A percentile compares a stretch with the other conserved stretches of the same genome.
phyloP scores from a whole-genome alignment of 1,140 invertebrate species.

The Delia radicum region DNA sequence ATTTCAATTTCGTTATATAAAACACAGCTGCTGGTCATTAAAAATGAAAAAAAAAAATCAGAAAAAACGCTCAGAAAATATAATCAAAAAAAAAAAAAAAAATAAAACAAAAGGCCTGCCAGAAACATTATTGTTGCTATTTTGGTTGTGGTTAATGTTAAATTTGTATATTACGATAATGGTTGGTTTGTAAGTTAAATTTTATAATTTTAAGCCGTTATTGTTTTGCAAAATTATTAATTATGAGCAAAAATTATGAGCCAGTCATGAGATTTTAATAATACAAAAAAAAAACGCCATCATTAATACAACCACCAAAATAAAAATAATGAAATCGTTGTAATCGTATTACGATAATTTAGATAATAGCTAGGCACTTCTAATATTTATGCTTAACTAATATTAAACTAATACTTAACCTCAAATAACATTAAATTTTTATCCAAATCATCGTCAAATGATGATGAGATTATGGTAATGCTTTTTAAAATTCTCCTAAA shows the following conservation, averaged over 20 bases:
- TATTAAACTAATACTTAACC: not conserved
- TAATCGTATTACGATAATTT: not conserved
- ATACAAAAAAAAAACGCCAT: not conserved
- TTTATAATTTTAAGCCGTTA: constrained; percentile 10
- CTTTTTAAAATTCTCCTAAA: not conserved
- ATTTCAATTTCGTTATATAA: constrained; percentile 15
- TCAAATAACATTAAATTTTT: not conserved
- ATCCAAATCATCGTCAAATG: not conserved
- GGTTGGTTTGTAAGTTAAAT: not conserved
- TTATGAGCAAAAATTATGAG: constrained; percentile 3
- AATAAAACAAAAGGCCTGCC: not conserved
- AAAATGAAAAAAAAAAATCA: not conserved
- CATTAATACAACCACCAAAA: not conserved
- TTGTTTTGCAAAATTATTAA: constrained; percentile 17
- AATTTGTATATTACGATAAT: not conserved
- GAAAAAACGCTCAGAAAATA: not conserved
- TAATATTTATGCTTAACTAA: not conserved
- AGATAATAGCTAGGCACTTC: not conserved
- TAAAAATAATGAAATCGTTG: not conserved
- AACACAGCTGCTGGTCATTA: constrained; percentile 21
- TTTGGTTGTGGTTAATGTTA: not conserved
- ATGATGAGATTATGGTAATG: not conserved
- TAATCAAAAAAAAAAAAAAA: not conserved
- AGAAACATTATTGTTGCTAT: not conserved
- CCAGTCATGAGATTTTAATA: not conserved